Evolutionary conservation across 2,797 vertebrate genomes (phyloP).

Genomic region (Cygnus olor): DNA sequence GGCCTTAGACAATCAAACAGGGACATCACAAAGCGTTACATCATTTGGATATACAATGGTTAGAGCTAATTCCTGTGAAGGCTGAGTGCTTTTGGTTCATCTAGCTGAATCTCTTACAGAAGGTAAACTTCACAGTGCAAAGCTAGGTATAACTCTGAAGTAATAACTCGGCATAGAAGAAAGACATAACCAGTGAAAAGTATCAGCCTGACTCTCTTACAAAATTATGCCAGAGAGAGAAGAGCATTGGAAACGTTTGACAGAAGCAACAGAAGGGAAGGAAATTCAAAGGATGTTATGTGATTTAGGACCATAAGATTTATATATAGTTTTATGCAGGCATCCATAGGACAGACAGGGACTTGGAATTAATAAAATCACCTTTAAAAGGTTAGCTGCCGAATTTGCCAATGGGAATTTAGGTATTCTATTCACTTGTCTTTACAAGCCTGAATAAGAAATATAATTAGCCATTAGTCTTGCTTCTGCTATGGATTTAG

Average conservation of each 20-base stretch:
- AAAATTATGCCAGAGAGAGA: background rate
- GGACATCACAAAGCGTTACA: background rate
- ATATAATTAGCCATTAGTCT: background rate
- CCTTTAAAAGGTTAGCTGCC: background rate
- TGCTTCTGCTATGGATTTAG: background rate
- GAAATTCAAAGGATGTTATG: background rate
- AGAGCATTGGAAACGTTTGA: background rate
- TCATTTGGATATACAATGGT: background rate
- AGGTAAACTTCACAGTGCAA: background rate
- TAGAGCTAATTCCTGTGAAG: background rate
- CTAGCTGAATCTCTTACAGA: background rate
- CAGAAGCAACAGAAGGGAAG: background rate
- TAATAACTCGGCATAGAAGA: too few relatives aligned
- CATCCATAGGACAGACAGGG: background rate
- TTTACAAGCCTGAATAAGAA: background rate
- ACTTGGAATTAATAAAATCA: background rate
- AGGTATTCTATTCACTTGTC: background rate
- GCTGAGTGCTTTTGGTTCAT: background rate
- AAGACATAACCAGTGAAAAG: background rate
- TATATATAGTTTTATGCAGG: background rate
- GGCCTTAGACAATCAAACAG: background rate
- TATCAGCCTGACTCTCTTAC: background rate
- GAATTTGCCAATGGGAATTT: background rate
- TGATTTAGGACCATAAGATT: background rate
- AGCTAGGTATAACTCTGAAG: background rate